Evolutionary conservation across 2,888 invertebrate genomes (phyloP), one percentile per base, ranked within the genome.

Genomic region (Erebia palarica): DNA sequence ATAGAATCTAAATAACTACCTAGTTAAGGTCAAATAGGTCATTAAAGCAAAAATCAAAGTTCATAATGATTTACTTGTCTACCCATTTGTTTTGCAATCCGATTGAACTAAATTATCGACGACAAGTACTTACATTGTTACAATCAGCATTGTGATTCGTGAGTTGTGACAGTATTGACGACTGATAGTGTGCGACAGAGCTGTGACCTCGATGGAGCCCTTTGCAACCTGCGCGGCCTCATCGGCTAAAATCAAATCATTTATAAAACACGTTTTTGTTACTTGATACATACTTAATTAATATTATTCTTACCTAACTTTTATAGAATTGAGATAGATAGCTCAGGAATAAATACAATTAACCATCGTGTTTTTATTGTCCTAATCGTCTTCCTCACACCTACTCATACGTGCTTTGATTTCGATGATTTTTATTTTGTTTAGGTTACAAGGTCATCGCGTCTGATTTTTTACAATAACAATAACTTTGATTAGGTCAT

Each of bases 171-270:
- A 55, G 72, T 73, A 70, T 70, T 67, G 74, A 67, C 73, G 71
- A 70, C 57, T 74, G 74, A 66, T 71, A 73, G 69, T 74, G 71
- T 66, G 53, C 65, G 73, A 75, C 74, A 74, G 65, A 69, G 76
- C 64, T 81, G 82, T 86, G 88, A 89, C 91, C 90, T 92, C 87
- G 87, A 77, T 77, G 76, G 79, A 84, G 90, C 91, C 91, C 92
- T 91, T 90, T 83, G 84, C 86, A 89, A 91, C 92, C 91, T 91
- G 81, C 82, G 86, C 82, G 90, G 91, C 90, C 91, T 83, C 84
- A 84, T 82, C 82, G 83, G 82, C 87, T 86, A 87, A 86, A 86
- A 87, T 51, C 36, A 51, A 51, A 8, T 85, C 83, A 84, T 79
- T 79, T 79, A 79, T 79, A 78, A 80, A 87, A 86, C 85, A 82